Conservation (phyloP, 2,888 invertebrate species). For the Tholera decimalis region DNA sequence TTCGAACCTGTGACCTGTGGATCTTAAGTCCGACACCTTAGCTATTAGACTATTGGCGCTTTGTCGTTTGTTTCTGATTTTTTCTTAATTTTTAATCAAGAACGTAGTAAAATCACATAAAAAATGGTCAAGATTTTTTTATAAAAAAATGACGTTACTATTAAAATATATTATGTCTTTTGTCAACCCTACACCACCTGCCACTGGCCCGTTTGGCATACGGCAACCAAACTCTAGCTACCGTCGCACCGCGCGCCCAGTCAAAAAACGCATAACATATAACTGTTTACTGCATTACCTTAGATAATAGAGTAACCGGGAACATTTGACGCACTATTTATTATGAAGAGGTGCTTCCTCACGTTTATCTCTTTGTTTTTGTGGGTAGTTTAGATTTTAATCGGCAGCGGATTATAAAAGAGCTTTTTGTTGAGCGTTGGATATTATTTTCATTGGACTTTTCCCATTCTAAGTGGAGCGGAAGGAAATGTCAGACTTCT, state of each 20-base stretch:
- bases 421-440: slow-evolving; percentile 6
- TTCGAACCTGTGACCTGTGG: too few species aligned
- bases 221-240: slow-evolving; percentile 35
- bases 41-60: too few species aligned
- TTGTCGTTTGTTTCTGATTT: too few species aligned
- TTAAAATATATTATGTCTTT: background rate
- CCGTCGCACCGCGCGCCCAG: slow-evolving; percentile 54
- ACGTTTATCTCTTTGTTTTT: slow-evolving; percentile 46
- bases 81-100: too few species aligned
- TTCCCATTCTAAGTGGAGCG: too few species aligned
- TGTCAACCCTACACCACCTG: slow-evolving; percentile 41
- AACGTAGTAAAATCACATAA: background rate
- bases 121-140: background rate
- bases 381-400: slow-evolving; percentile 40
- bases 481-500: too few species aligned
- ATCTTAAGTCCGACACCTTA: too few species aligned
- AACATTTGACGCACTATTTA: slow-evolving; percentile 46
- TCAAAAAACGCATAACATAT: slow-evolving; percentile 65
- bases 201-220: slow-evolving; percentile 53
- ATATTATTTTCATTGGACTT: background rate
- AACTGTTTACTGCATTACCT: slow-evolving; percentile 60
- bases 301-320: slow-evolving; percentile 56
- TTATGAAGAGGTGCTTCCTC: slow-evolving; percentile 43
- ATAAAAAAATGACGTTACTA: background rate
- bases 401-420: slow-evolving; percentile 38